phyloP scores from a whole-genome alignment of 1,140 invertebrate species.

The Mylabris phalerata region DNA sequence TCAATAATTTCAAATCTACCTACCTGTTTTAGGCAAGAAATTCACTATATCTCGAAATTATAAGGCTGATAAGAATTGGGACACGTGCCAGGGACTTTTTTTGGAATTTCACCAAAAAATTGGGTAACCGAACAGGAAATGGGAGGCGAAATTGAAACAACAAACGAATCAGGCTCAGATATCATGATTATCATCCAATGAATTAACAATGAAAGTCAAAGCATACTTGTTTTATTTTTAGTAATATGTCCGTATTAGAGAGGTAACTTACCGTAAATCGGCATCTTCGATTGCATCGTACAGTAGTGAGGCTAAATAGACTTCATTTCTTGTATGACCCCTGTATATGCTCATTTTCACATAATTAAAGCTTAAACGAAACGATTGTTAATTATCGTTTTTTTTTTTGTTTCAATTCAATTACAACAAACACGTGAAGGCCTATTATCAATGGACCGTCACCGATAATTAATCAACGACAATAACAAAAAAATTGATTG shows the following conservation, averaged over 20 bases:
- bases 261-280: constrained; percentile 32
- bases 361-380: constrained; percentile 6
- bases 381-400: not conserved
- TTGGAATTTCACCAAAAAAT: not conserved
- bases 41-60: too few species aligned
- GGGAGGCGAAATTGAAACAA: too few species aligned
- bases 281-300: constrained; percentile 38
- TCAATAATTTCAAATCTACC: too few species aligned
- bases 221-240: not conserved
- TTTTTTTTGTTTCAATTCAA: not conserved
- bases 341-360: constrained; percentile 29
- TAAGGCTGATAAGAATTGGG: too few species aligned
- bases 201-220: not conserved
- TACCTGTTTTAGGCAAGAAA: too few species aligned
- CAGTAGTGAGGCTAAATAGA: constrained; percentile 37
- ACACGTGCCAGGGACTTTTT: too few species aligned
- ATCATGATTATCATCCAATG: not conserved
- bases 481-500: too few species aligned
- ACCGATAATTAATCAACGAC: too few species aligned
- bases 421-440: too few species aligned
- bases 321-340: constrained; percentile 28
- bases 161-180: not conserved
- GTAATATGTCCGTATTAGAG: not conserved
- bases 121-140: too few species aligned
- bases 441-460: too few species aligned